Percentiles rank a stretch among this genome's conserved stretches.
Conservation (phyloP, 2,113 vertebrate genomes). For the Alosa alosa region DNA sequence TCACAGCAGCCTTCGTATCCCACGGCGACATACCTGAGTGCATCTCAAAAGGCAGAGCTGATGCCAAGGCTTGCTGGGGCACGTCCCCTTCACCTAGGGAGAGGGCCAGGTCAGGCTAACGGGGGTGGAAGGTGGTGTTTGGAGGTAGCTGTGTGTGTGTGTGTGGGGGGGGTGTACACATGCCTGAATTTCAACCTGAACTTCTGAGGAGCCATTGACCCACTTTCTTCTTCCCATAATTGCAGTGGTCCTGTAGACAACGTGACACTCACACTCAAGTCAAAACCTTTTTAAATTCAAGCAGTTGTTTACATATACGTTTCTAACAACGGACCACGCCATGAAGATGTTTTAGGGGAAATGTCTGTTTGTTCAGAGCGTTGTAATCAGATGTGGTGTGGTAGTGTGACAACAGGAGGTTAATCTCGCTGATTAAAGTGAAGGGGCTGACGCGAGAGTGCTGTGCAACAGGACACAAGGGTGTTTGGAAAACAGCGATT, state of each 20-base stretch:
- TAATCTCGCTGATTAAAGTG: conserved; percentile 3
- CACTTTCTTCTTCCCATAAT: background rate
- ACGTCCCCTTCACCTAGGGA: conserved; percentile 20
- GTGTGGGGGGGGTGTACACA: background rate
- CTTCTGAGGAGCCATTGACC: conserved; percentile 22
- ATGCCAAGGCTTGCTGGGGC: conserved; percentile 35
- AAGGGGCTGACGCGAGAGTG: conserved; percentile 42
- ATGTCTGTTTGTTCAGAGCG: background rate
- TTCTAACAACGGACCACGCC: background rate
- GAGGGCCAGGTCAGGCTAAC: background rate
- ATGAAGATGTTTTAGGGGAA: background rate
- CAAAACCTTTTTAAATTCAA: background rate
- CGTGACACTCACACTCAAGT: background rate
- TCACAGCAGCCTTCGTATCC: conserved; percentile 22
- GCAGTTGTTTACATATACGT: background rate
- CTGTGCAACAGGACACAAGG: conserved; percentile 33
- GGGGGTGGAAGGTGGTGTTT: background rate
- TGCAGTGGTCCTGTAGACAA: background rate
- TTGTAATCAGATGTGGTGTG: conserved; percentile 23
- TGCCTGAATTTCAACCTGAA: conserved; percentile 2
- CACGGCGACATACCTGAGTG: conserved; percentile 34
- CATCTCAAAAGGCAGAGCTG: conserved; percentile 15
- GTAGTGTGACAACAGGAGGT: conserved; percentile 14
- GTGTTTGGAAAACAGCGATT: conserved; percentile 48
- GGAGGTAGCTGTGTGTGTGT: background rate